Conservation (phyloP, 1,140 invertebrate genomes). For the Pseudomyrmex dendroicus region DNA sequence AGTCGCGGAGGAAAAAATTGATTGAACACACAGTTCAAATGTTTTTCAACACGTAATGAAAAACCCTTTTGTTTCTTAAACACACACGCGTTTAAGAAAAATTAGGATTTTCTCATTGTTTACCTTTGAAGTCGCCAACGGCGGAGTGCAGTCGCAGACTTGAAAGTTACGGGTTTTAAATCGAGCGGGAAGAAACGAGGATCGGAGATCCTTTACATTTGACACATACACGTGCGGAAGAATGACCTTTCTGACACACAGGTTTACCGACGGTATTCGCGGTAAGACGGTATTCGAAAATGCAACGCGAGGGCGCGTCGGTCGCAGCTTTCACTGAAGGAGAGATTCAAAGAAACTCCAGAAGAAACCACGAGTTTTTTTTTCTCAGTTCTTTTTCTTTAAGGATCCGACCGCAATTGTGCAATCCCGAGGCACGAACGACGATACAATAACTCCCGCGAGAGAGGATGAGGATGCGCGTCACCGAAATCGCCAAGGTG, state of each 20-base stretch:
- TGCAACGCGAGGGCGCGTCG: constrained; percentile 56
- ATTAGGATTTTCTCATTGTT: no score
- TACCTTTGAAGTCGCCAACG: no score
- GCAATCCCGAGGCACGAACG: background rate
- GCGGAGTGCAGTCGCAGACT: no score
- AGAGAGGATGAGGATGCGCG: background rate
- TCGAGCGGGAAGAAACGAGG: no score
- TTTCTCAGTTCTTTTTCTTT: constrained; percentile 4
- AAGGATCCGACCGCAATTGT: constrained; percentile 39
- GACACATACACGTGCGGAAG: no score
- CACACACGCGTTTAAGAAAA: no score
- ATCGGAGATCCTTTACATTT: no score
- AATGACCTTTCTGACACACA: no score
- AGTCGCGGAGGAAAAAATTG: no score
- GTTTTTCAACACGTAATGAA: no score
- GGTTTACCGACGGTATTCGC: constrained; percentile 64
- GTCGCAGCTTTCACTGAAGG: constrained; percentile 40
- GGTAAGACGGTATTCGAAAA: constrained; percentile 49
- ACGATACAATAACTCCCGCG: background rate
- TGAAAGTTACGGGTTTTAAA: no score
- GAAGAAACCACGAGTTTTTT: background rate
- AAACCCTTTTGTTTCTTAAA: no score
- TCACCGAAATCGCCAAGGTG: background rate
- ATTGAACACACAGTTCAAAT: background rate
- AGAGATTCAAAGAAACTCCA: constrained; percentile 5